Base-by-base conservation (phyloP, 2,888 invertebrate species). In the Lepidocyrtinus sp. region DNA sequence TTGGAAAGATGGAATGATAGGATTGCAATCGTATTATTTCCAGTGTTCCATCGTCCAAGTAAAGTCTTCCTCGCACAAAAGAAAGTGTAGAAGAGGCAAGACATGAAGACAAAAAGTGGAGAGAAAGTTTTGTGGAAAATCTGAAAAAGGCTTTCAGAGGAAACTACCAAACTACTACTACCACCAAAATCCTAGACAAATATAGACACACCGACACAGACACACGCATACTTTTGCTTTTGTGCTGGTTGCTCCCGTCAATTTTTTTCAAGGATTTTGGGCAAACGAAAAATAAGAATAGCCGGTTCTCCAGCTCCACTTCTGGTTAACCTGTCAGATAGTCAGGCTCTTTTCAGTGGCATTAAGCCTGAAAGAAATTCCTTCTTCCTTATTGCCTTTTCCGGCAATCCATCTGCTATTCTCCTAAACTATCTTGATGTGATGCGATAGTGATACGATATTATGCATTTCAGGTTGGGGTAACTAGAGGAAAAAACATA, bases 1-100 rank as follows among this genome's bases (percentile, higher is more conserved):
- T 72, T 25, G 62, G 62, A 27, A 61, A 72, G 45, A 72, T 62
- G 71, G 63, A 72, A 72, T 72, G 71, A 72, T 72, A 72, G 71
- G 71, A 72, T 72, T 72, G 62, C 22, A 45, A 72, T 72, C 71
- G 46, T 25, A 72, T 72, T 62, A 72, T 72, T 72, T 36, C 62
- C 17, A 61, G 19, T 72, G 9, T 22, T 70, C n/a, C 26, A 9
- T 5, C 65, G 12, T 5, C 36, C 36, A 36, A 36, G 5, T n/a
- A n/a, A n/a, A n/a, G n/a, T n/a, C n/a, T n/a, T 7, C 12, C 12
- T 36, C 36, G 12, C 36, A 36, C 5, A 36, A 36, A 36, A 36
- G 36, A 36, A 36, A 36, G 12, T n/a, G n/a, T n/a, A n/a, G n/a
- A n/a, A n/a, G n/a, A n/a, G n/a, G n/a, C 5, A 36, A 36, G 36